These are phyloP conservation scores for Typhlomys cinereus DNA, from an alignment of 2,113 vertebrate genomes.

Conservation along the genomic window DNA sequence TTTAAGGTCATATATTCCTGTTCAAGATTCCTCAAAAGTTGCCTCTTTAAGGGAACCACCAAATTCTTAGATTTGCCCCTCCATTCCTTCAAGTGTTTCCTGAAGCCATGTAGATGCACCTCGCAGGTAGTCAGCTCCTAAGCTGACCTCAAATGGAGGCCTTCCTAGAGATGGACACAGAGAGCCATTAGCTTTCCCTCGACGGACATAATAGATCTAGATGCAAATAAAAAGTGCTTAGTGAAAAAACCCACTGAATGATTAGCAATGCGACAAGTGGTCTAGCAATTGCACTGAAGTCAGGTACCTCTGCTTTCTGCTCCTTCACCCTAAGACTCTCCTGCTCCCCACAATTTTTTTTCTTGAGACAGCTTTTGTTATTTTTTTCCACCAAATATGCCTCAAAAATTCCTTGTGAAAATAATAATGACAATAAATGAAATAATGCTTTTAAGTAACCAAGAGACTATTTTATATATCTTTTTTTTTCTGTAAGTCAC, in stretches of 20 bases:
- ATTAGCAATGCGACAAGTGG: constrained; percentile 46
- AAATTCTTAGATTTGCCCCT: neutral
- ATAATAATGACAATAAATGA: neutral
- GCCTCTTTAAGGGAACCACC: neutral
- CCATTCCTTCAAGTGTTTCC: neutral
- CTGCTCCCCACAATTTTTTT: neutral
- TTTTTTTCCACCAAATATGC: neutral
- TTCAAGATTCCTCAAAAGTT: neutral
- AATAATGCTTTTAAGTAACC: constrained; percentile 20
- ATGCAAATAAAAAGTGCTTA: neutral
- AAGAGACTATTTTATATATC: neutral
- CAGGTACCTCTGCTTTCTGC: neutral
- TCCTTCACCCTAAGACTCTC: neutral
- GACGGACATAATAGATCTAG: neutral
- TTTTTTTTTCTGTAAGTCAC: neutral
- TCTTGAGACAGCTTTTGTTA: neutral
- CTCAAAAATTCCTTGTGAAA: neutral
- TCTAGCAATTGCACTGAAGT: neutral
- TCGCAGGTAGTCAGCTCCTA: neutral
- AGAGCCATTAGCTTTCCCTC: neutral
- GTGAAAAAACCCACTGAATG: neutral
- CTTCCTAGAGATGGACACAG: constrained; percentile 5
- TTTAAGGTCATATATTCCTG: neutral
- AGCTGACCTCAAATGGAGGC: constrained; percentile 12
- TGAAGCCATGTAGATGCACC: neutral